A percentile compares a stretch with the other conserved stretches of the same genome.
Conservation (phyloP, 92 coral and sea anemone species). For the Plumapathes pennacea region DNA sequence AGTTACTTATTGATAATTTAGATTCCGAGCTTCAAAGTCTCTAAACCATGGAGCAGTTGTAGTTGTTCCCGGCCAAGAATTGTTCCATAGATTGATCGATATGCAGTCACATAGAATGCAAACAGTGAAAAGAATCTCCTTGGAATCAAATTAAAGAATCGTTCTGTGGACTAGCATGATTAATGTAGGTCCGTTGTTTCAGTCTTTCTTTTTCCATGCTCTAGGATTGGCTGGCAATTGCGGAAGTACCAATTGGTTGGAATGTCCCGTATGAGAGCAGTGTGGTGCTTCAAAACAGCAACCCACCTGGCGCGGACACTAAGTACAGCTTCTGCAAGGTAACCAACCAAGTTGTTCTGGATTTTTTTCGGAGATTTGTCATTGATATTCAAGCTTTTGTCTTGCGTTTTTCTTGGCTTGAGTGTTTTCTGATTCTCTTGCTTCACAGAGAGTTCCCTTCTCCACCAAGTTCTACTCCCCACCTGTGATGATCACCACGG, state of each 20-base stretch:
- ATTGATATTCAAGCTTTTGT: not conserved
- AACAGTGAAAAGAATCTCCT: too few relatives aligned
- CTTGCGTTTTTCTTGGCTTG: not conserved
- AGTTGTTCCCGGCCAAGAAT: too few relatives aligned
- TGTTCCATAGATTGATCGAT: too few relatives aligned
- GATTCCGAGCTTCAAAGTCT: too few relatives aligned
- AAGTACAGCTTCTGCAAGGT: conserved; percentile 71
- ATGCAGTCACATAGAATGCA: too few relatives aligned
- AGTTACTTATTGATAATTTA: not conserved
- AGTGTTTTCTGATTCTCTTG: not conserved
- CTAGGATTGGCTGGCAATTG: conserved; percentile 62
- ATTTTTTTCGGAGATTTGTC: not conserved
- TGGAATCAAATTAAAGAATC: too few relatives aligned
- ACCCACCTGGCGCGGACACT: conserved; percentile 1
- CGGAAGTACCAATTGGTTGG: conserved; percentile 59
- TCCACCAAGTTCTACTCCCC: conserved; percentile 46
- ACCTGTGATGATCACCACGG: conserved; percentile 69
- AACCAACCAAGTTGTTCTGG: not conserved
- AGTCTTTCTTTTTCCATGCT: not conserved
- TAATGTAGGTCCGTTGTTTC: not conserved
- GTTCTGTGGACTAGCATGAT: too few relatives aligned
- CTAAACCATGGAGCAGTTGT: too few relatives aligned
- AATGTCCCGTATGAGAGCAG: conserved; percentile 24
- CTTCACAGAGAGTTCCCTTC: conserved; percentile 45
- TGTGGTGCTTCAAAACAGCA: conserved; percentile 39